Percentiles rank a stretch among this genome's conserved stretches.
Evolutionary conservation across 2,888 invertebrate genomes (phyloP).

Genomic region (Holacanthella duospinosa): DNA sequence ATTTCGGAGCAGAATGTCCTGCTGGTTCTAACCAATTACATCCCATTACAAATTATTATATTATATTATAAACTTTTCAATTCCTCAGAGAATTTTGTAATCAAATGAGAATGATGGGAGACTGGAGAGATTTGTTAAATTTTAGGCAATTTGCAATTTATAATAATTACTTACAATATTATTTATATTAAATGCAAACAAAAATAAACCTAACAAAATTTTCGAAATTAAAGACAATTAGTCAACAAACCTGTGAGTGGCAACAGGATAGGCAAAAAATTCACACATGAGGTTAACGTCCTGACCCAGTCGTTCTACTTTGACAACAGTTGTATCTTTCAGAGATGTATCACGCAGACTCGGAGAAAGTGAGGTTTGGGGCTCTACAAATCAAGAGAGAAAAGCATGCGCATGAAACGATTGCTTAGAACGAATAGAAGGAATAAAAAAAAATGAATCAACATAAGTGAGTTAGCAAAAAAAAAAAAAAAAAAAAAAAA

Average conservation of each 20-base stretch:
- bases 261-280: conserved; percentile 33
- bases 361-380: conserved; percentile 44
- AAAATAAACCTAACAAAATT: not conserved
- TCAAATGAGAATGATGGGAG: conserved; percentile 19
- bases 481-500: not conserved
- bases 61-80: not conserved
- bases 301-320: conserved; percentile 31
- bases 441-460: too few relatives aligned
- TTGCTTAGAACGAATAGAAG: too few relatives aligned
- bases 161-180: too few relatives aligned
- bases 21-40: conserved; percentile 42
- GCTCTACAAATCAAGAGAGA: conserved; percentile 35
- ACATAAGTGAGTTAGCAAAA: not conserved
- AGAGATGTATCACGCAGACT: conserved; percentile 44
- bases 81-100: not conserved
- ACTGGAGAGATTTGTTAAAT: not conserved
- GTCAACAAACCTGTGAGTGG: conserved; percentile 33
- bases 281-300: conserved; percentile 39
- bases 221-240: too few relatives aligned
- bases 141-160: not conserved
- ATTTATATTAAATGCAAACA: too few relatives aligned
- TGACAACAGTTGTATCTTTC: conserved; percentile 32
- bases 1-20: conserved; percentile 43
- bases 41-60: not conserved
- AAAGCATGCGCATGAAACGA: too few relatives aligned